These are phyloP conservation scores for Rhodinocichla rosea DNA, from an alignment of 2,113 vertebrate species.

Conservation along the genomic window DNA sequence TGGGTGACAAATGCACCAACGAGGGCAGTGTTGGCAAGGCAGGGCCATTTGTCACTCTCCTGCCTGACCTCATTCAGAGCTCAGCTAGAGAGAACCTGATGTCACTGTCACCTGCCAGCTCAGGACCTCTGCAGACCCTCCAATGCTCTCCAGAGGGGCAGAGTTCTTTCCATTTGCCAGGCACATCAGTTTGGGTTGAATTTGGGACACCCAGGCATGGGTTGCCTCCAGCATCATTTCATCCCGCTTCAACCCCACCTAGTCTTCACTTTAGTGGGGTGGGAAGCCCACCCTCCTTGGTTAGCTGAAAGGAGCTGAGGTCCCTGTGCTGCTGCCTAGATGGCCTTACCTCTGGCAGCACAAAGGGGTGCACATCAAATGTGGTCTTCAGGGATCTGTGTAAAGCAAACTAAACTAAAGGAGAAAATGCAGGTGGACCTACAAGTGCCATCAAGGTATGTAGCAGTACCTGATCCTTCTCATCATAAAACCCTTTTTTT, in stretches of 20 bases:
- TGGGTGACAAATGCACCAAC: background rate
- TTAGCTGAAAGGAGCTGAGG: background rate
- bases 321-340: background rate
- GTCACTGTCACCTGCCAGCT: background rate
- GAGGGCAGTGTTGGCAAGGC: background rate
- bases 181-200: background rate
- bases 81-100: background rate
- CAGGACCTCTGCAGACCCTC: background rate
- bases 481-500: background rate
- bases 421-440: background rate
- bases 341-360: background rate
- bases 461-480: background rate
- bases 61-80: background rate
- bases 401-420: background rate
- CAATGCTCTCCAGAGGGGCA: background rate
- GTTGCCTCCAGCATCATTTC: background rate
- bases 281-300: background rate
- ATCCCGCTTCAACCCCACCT: background rate
- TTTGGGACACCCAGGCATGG: background rate
- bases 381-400: background rate
- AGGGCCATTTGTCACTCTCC: background rate
- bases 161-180: background rate
- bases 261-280: background rate
- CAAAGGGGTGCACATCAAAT: background rate
- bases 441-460: background rate